Evolutionary conservation across 2,888 invertebrate species (phyloP).

Genomic region (Mesoligia furuncula): DNA sequence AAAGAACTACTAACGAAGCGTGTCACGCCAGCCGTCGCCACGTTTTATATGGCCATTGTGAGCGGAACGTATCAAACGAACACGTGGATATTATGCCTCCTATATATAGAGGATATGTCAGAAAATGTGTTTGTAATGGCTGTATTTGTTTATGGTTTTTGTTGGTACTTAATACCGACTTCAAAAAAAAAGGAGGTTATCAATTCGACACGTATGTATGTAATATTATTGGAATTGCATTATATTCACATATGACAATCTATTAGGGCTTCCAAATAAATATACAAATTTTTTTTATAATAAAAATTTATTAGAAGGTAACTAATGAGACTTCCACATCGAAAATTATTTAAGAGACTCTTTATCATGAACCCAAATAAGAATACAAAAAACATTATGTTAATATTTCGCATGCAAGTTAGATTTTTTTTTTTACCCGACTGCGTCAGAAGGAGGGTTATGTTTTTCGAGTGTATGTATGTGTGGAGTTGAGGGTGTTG

Average conservation of each 20-base stretch:
- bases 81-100: constrained; percentile 72
- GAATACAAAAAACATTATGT: background rate
- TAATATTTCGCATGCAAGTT: background rate
- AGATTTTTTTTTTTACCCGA: background rate
- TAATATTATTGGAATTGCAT: too few species aligned
- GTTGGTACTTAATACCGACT: too few species aligned
- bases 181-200: too few species aligned
- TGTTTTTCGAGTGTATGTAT: too few species aligned
- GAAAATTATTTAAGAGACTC: background rate
- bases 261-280: too few species aligned
- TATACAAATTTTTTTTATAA: too few species aligned
- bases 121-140: constrained; percentile 36
- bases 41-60: constrained; percentile 78
- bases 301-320: background rate
- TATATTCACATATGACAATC: too few species aligned
- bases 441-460: too few species aligned
- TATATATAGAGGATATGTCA: constrained; percentile 16
- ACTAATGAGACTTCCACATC: too few species aligned
- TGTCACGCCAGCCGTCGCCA: constrained; percentile 76
- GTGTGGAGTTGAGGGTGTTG: too few species aligned
- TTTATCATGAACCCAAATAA: background rate
- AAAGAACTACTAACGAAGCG: constrained; percentile 79
- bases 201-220: too few species aligned
- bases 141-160: background rate
- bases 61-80: constrained; percentile 67